Base-by-base conservation (phyloP, 2,797 vertebrate species). In the Falco naumanni region DNA sequence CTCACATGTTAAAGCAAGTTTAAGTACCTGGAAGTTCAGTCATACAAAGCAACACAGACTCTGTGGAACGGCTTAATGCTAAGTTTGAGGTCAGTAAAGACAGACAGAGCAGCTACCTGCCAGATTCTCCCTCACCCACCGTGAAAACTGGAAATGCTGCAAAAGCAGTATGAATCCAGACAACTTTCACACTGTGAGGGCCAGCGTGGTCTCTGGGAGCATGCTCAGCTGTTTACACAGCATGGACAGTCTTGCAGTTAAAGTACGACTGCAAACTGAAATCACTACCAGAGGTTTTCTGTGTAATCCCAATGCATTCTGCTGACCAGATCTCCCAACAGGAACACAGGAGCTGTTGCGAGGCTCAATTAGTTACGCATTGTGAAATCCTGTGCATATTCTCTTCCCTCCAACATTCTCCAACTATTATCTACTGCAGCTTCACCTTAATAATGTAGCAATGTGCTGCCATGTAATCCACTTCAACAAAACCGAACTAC, bases 401-500 rank as follows among this genome's bases (percentile, higher is more conserved):
- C 89, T 77, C 72, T 93, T 78, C 68, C 61, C 78, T 92, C 71
- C 74, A 70, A 87, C 80, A 24, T 56, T 77, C 90, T 96, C 85
- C 77, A 89, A 34, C 77, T 68, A 88, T 87, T 91, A 95, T 39
- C 95, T 79, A 25, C 93, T 92, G 84, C 90, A 95, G 84, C 86
- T 96, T 97, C 91, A 83, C 71, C 84, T 90, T 65, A 87, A 78
- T 94, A 89, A 90, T 6, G 75, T 68, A 80, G 84, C 87, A 90
- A 93, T 22, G 65, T 11, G 4, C 45, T 76, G 74, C 63, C 59
- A 31, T 82, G 91, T 50, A 91, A 96, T 93, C 76, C 87, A 78
- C 82, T 89, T 64, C 76, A 71, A 92, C 87, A 94, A 91, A 96
- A 90, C 71, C 83, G 16, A 94, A 87, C 95, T 95, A 96, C 93